These are phyloP conservation scores for Dryobates pubescens DNA, from an alignment of 2,797 vertebrate species.

Conservation along the genomic window DNA sequence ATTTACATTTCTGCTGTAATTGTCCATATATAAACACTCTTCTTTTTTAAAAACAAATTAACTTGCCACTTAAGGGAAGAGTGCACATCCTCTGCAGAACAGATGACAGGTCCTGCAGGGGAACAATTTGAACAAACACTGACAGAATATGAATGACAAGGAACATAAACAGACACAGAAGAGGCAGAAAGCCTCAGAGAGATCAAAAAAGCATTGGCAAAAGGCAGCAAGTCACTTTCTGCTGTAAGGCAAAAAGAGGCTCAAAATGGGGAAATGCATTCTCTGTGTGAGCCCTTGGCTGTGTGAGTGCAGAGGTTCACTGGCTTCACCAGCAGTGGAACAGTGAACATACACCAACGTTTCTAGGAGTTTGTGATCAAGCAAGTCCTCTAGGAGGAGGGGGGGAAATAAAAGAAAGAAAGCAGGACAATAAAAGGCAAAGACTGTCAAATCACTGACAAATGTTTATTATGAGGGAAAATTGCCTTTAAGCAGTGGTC, in stretches of 20 bases:
- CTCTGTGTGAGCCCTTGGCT: not conserved
- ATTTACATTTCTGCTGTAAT: not conserved
- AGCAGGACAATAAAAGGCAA: not conserved
- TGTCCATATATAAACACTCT: too few species aligned
- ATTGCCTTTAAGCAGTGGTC: not conserved
- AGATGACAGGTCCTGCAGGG: not conserved
- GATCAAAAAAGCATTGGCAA: not conserved
- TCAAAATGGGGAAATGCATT: not conserved
- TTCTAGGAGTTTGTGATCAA: not conserved
- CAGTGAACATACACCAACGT: not conserved
- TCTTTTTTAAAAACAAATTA: not conserved
- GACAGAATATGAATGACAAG: too few species aligned
- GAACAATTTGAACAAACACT: too few species aligned
- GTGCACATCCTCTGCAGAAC: not conserved
- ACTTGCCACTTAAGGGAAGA: too few species aligned
- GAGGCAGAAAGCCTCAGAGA: not conserved
- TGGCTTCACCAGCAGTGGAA: not conserved
- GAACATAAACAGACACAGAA: not conserved
- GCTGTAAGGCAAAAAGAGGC: not conserved
- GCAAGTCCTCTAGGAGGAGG: not conserved
- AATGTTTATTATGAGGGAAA: not conserved
- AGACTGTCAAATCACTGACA: not conserved
- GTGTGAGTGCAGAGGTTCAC: not conserved
- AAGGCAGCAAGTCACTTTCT: not conserved
- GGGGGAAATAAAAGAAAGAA: not conserved